Evolutionary conservation across 1,140 invertebrate genomes (phyloP), one percentile per base, ranked within the genome.

Genomic region (Fopius arisanus): DNA sequence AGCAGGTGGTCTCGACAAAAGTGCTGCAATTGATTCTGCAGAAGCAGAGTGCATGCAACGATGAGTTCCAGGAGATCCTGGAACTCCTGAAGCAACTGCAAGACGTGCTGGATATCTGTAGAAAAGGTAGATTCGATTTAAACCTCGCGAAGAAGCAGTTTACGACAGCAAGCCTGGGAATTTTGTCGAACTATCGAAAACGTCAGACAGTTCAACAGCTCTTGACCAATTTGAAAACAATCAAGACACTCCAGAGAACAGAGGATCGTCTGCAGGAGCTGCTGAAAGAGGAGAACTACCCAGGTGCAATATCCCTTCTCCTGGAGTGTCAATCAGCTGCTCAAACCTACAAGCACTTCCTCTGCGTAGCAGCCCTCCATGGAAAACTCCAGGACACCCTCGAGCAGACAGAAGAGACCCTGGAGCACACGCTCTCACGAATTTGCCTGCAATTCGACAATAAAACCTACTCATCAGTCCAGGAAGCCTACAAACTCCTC

Each of bases 341-440:
- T 0, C 89, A 91, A 0, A 92, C 90, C 37, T 95, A 95, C 78
- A 93, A 92, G 79, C 94, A 97, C 83, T 97, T 95, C 78, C 91
- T 90, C 28, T 97, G 96, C 79, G 94, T 97, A 43, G 92, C 94
- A 67, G 95, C 96, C 67, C 84, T 97, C n/a, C 92, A 91, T 54
- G 91, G 91, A 76, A 95, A 98, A 82, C 86, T 99, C 0, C 95
- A 97, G 84, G 97, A 98, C 82, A 98, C 95, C 0, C 87, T 98
- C 62, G 94, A 95, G 74, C 92, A 96, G 88, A 96, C 96, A 0
- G 97, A 98, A 85, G 95, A 97, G 80, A 95, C 96, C 78, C 84
- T 99, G 62, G 97, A 99, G 83, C 91, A 92, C 5, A 96, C 96
- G 0, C 87, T 98, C 7, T 92, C 96, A 3, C 94, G 91, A 84